Base-by-base conservation (phyloP, 30 jellyfish, hydroid and myxozoan genomes). In the Calvadosia cruxmelitensis region DNA sequence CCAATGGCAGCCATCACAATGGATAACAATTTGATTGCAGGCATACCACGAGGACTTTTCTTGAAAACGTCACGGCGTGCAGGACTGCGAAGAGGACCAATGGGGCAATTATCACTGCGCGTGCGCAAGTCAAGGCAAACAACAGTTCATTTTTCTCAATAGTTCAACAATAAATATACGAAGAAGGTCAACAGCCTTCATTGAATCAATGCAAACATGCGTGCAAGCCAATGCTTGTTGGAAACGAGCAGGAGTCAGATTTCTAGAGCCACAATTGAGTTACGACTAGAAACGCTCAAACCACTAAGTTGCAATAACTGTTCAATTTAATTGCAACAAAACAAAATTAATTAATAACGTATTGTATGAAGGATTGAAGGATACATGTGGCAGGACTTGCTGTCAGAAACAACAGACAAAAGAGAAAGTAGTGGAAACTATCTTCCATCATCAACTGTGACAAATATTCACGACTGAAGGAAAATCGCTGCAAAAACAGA, bases 361-460 rank as follows among this genome's bases (percentile, higher is more conserved):
- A n/a, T n/a, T n/a, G n/a, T n/a, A 32, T 0, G 3, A 23, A 20
- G 13, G 0, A 0, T 1, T 50, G 61, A 74, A 86, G 81, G 92
- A 78, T 86, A 86, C 96, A 69, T 1, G 96, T 75, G 13, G 94
- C 91, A 3, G 92, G 71, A 34, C 70, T 66, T 27, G 88, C 86
- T 63, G 69, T 73, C 26, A 86, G 66, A 57, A 86, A 86, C 33
- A 86, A 52, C 36, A 86, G 71, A 66, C 92, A 76, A 36, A 79
- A 86, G 24, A 77, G 34, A 32, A 86, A 67, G 65, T 86, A 86
- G 35, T 86, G 96, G 50, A 86, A 86, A 25, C 95, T 82, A 66
- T 86, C 96, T 75, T 86, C 94, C 68, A 72, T 78, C 30, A 86
- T 67, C 49, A 86, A 62, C 64, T 50, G 79, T 12, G 31, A 27